phyloP scores from a whole-genome alignment of 2,888 invertebrate genomes.

The Steinernema scapterisci region DNA sequence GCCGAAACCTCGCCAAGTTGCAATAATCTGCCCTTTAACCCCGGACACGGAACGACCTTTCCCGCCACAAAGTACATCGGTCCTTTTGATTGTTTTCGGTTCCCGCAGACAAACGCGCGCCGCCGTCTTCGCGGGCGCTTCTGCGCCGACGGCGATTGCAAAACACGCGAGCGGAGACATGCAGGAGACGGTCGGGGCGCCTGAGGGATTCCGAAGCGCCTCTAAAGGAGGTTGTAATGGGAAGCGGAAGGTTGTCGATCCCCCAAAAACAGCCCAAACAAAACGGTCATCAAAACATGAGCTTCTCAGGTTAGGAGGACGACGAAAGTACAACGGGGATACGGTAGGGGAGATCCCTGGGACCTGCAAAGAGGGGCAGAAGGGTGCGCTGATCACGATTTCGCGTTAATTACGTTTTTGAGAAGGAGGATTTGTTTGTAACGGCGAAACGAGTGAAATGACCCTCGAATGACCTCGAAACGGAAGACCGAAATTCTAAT shows the following conservation, averaged over 20 bases:
- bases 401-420: constrained; percentile 25
- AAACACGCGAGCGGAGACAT: constrained; percentile 18
- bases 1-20: too few relatives aligned
- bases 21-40: constrained; percentile 20
- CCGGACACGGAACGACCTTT: background rate
- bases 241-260: background rate
- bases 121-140: constrained; percentile 1
- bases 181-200: constrained; percentile 1
- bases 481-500: constrained; percentile 12
- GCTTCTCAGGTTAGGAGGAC: too few relatives aligned
- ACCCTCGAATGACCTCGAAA: constrained; percentile 25
- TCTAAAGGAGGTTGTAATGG: background rate
- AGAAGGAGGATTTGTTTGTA: background rate
- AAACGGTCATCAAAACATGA: background rate
- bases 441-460: constrained; percentile 4
- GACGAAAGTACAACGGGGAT: background rate
- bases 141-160: constrained; percentile 6
- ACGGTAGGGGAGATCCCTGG: background rate
- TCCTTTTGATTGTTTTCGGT: constrained; percentile 22
- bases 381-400: background rate
- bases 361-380: background rate
- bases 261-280: constrained; percentile 5
- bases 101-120: constrained; percentile 14
- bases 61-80: constrained; percentile 26
- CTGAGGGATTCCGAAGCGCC: background rate